Percentiles rank a stretch among this genome's conserved stretches.
Conservation (phyloP, 2,888 invertebrate species). For the Siphlonurus alternatus region DNA sequence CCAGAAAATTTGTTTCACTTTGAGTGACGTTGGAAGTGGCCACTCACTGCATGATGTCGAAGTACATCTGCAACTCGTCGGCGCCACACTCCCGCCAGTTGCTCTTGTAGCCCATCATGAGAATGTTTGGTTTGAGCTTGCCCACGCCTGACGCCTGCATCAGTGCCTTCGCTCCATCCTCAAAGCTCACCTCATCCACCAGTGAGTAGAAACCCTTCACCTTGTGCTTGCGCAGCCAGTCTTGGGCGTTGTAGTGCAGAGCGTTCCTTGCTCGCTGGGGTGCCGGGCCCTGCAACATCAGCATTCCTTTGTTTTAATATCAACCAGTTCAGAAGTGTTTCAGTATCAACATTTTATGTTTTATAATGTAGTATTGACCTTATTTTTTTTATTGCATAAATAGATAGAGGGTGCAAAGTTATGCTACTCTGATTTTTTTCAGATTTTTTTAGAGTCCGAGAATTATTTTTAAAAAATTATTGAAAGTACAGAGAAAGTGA, state of each 20-base stretch:
- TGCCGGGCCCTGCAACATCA: slow-evolving; percentile 30
- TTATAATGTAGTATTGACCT: neutral
- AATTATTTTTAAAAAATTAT: no score
- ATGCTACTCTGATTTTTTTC: no score
- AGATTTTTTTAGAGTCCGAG: no score
- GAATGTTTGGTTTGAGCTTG: slow-evolving; percentile 79
- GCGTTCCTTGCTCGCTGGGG: slow-evolving; percentile 50
- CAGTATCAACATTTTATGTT: no score
- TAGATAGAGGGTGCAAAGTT: no score
- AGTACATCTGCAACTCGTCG: slow-evolving; percentile 70
- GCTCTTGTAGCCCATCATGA: slow-evolving; percentile 87
- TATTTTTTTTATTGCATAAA: no score
- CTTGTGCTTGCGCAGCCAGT: slow-evolving; percentile 64
- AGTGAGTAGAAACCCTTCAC: slow-evolving; percentile 77
- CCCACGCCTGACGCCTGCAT: slow-evolving; percentile 84
- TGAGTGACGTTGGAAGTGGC: no score
- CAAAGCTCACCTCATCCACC: slow-evolving; percentile 44
- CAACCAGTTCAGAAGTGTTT: no score
- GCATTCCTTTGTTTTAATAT: no score
- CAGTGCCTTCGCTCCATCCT: slow-evolving; percentile 63
- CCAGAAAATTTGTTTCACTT: no score
- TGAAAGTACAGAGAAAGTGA: no score
- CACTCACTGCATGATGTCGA: slow-evolving; percentile 87
- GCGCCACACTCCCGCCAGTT: slow-evolving; percentile 68
- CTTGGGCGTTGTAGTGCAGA: slow-evolving; percentile 50